Percentiles rank a stretch among this genome's conserved stretches.
phyloP scores from a whole-genome alignment of 2,888 invertebrate genomes.

The Nebria salina region DNA sequence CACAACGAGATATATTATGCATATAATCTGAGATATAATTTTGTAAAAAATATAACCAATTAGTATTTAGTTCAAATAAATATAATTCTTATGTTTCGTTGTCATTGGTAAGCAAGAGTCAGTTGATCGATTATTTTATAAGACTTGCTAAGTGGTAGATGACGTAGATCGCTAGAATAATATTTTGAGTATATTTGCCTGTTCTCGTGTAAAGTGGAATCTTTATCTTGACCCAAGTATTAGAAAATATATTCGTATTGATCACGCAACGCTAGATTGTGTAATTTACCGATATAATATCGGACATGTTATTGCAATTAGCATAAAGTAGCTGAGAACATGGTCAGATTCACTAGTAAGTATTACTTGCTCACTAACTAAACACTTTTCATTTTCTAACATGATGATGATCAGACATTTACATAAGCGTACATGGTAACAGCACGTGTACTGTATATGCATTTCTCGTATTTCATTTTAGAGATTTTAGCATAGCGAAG shows the following conservation, averaged over 20 bases:
- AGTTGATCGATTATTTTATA: no score
- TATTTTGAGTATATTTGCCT: no score
- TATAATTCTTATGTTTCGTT: no score
- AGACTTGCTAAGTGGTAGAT: no score
- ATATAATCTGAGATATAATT: no score
- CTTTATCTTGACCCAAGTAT: no score
- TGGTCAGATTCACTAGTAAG: not conserved
- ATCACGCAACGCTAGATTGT: not conserved
- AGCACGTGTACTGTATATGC: not conserved
- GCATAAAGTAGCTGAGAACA: not conserved
- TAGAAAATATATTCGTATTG: not conserved
- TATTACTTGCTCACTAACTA: not conserved
- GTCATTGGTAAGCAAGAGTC: no score
- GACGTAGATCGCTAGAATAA: no score
- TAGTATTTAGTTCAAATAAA: no score
- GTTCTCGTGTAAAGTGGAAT: no score
- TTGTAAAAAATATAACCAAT: no score
- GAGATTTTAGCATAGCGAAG: not conserved
- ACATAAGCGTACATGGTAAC: not conserved
- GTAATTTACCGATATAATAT: not conserved
- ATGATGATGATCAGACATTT: not conserved
- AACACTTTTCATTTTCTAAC: not conserved
- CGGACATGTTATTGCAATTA: not conserved
- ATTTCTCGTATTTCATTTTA: not conserved
- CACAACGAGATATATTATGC: no score